phyloP scores from a whole-genome alignment of 1,140 invertebrate genomes.

The Piezodorus guildinii region DNA sequence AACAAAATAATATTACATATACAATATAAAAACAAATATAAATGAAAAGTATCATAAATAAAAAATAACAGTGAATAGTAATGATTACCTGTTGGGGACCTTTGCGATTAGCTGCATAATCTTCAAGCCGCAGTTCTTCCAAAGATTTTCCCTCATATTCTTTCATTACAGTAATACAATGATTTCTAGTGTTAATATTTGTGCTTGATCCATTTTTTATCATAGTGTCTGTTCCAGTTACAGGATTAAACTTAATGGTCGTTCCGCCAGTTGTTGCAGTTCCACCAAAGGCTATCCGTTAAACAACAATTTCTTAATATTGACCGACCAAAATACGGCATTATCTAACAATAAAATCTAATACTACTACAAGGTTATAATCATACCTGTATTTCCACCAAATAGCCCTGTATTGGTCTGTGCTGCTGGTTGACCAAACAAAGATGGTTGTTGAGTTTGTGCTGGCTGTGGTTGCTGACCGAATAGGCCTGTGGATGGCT shows the following conservation, averaged over 20 bases:
- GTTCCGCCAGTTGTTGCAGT: slow-evolving; percentile 48
- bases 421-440: slow-evolving; percentile 50
- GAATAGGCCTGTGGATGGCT: slow-evolving; percentile 41
- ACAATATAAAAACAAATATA: no score
- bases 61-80: no score
- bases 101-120: slow-evolving; percentile 83
- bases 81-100: slow-evolving; percentile 40
- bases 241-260: slow-evolving; percentile 71
- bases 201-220: slow-evolving; percentile 71
- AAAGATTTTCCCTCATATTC: slow-evolving; percentile 91
- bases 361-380: background rate
- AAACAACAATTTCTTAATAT: background rate
- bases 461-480: slow-evolving; percentile 38
- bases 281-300: slow-evolving; percentile 32
- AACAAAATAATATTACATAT: no score
- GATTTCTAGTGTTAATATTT: slow-evolving; percentile 80
- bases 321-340: no score
- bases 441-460: slow-evolving; percentile 33
- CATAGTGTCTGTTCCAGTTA: slow-evolving; percentile 80
- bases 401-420: slow-evolving; percentile 45
- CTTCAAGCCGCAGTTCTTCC: slow-evolving; percentile 86
- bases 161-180: slow-evolving; percentile 96
- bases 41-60: no score
- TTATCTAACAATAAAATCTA: no score
- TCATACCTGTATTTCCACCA: slow-evolving; percentile 33